phyloP scores from a whole-genome alignment of 2,888 invertebrate species.

The Polia nebulosa region DNA sequence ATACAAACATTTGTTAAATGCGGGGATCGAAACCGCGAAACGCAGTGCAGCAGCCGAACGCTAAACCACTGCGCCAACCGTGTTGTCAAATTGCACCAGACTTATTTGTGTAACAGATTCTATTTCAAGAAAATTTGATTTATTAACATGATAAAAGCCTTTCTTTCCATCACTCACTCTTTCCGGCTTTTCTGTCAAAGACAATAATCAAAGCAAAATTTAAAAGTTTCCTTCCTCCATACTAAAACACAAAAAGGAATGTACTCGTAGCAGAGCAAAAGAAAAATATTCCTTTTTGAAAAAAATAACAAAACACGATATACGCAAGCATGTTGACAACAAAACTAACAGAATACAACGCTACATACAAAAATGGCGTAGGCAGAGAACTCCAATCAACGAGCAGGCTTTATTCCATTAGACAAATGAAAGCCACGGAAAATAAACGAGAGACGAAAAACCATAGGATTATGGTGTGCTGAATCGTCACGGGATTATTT shows the following conservation, averaged over 20 bases:
- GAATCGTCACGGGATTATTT: constrained; percentile 39
- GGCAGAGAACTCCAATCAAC: constrained; percentile 70
- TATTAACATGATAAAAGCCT: too few species aligned
- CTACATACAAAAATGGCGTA: constrained; percentile 54
- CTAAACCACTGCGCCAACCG: too few species aligned
- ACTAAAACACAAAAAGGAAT: constrained; percentile 4
- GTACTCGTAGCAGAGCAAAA: constrained; percentile 9
- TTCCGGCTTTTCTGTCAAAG: neutral
- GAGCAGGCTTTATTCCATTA: constrained; percentile 72
- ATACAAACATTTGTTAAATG: too few species aligned
- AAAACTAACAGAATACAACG: constrained; percentile 46
- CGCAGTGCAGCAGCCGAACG: too few species aligned
- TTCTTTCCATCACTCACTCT: neutral
- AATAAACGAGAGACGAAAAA: constrained; percentile 64
- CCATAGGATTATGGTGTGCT: constrained; percentile 52
- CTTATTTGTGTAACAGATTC: too few species aligned
- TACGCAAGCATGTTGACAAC: constrained; percentile 31
- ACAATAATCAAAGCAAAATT: neutral
- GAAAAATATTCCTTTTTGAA: constrained; percentile 8
- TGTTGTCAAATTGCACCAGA: too few species aligned
- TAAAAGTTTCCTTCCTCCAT: constrained; percentile 9
- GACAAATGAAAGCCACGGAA: constrained; percentile 71
- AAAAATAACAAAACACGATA: constrained; percentile 27
- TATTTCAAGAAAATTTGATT: too few species aligned
- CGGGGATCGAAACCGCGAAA: too few species aligned